Evolutionary conservation across 2,888 invertebrate species (phyloP), one percentile per base, ranked within the genome.

Genomic region (Criorhina ranunculi): DNA sequence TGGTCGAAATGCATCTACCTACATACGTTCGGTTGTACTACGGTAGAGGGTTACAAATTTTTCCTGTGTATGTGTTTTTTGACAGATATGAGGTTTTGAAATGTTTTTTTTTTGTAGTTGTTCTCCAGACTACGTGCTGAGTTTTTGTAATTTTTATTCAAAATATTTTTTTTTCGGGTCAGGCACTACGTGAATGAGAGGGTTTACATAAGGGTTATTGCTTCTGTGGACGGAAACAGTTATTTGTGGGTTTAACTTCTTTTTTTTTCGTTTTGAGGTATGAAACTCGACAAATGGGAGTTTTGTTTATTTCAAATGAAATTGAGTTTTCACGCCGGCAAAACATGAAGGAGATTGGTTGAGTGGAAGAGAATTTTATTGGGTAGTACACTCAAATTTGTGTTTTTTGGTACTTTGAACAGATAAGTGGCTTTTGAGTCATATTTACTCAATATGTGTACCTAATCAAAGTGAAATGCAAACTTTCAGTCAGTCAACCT

Each of bases 71-170:
- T 75, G 31, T 75, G 80, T 60, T 81, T n/a, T 70, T 76, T 81
- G 81, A 81, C 76, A 70, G 69, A 81, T 73, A 73, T 59, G 59
- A 69, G 53, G 62, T 75, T 81, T 49, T 6, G 17, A 9, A 62
- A 11, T 40, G 55, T 37, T 44, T 53, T 67, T 29, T 29, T 53
- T 44, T 46, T 69, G 60, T 59, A 42, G 15, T 62, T 24, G 60
- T 60, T 75, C 37, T 55, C 8, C 15, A 0, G 35, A 17, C 8
- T 75, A 80, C 75, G 81, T 81, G 81, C 69, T 70, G 69, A 70
- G 64, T 67, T 80, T 60, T 80, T 80, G 59, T 75, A 60, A 73
- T 66, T 72, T 42, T 44, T 78, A 55, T 46, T 62, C 15, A 40
- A n/a, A 1, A 24, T 66, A n/a, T 57, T 55, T 75, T 42, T 29